These are phyloP conservation scores for Verasper variegatus DNA, from an alignment of 2,113 vertebrate species.

Conservation along the genomic window DNA sequence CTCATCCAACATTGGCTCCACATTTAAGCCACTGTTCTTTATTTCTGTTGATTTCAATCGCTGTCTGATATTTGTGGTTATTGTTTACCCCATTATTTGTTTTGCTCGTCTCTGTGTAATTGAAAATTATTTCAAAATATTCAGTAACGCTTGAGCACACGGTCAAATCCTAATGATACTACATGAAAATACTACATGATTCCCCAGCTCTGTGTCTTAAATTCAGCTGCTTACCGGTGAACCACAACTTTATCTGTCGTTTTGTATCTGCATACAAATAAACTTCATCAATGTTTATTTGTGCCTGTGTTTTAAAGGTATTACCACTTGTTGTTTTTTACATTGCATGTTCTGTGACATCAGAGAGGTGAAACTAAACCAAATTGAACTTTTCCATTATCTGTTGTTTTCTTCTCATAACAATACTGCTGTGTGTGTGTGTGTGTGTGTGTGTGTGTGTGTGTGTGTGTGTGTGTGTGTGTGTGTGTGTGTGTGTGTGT, in stretches of 20 bases:
- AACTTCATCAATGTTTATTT: conserved; percentile 14
- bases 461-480: too few species aligned
- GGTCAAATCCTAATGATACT: neutral
- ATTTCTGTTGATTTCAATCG: conserved; percentile 17
- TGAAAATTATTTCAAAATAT: neutral
- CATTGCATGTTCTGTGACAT: conserved; percentile 47
- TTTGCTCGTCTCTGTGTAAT: neutral
- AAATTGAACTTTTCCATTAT: conserved; percentile 26
- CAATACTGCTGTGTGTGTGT: neutral
- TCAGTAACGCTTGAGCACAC: neutral
- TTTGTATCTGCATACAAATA: conserved; percentile 5
- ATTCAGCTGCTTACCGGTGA: too few species aligned
- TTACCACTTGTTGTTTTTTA: neutral
- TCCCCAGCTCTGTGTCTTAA: too few species aligned
- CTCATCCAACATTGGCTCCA: conserved; percentile 42
- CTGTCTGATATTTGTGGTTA: neutral
- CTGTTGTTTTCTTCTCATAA: neutral
- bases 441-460: too few species aligned
- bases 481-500: too few species aligned
- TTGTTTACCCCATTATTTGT: neutral
- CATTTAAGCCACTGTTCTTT: conserved; percentile 18
- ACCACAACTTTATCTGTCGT: conserved; percentile 1
- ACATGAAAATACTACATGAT: neutral
- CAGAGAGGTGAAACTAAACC: conserved; percentile 80
- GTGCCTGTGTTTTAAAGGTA: neutral